Evolutionary conservation across 2,888 invertebrate species (phyloP).

Genomic region (Orgyia antiqua): DNA sequence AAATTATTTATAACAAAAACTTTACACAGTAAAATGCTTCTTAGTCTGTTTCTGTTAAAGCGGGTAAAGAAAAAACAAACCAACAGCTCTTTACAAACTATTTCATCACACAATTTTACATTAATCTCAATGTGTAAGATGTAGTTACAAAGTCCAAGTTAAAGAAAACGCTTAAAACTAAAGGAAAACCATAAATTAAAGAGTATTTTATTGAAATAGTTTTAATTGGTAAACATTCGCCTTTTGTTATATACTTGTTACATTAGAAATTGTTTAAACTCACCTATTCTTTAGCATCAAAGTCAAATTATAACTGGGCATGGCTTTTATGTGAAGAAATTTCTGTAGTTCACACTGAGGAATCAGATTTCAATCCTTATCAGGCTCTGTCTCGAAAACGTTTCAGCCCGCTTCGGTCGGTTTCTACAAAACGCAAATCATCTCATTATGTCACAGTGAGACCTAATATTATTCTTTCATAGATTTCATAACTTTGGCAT

Average conservation of each 20-base stretch:
- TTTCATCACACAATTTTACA: too few species aligned
- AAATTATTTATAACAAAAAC: too few species aligned
- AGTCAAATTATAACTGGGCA: slow-evolving; percentile 36
- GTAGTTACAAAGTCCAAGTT: slow-evolving; percentile 48
- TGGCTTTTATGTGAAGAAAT: slow-evolving; percentile 35
- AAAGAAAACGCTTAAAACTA: slow-evolving; percentile 2
- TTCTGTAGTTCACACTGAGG: slow-evolving; percentile 34
- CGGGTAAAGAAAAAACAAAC: too few species aligned
- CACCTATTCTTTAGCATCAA: slow-evolving; percentile 47
- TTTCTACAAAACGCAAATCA: slow-evolving; percentile 68
- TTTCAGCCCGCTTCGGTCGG: slow-evolving; percentile 63
- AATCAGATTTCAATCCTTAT: slow-evolving; percentile 28
- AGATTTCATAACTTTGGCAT: too few species aligned
- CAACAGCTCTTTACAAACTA: too few species aligned
- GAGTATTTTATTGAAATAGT: slow-evolving; percentile 10
- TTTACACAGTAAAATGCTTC: too few species aligned
- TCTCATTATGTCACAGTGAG: slow-evolving; percentile 56
- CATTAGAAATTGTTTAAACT: slow-evolving; percentile 38
- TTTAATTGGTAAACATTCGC: slow-evolving; percentile 37
- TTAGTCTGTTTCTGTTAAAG: too few species aligned
- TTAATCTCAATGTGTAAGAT: too few species aligned
- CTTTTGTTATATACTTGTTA: slow-evolving; percentile 14
- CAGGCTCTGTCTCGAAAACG: slow-evolving; percentile 30
- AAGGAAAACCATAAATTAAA: slow-evolving; percentile 29
- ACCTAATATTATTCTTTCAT: slow-evolving; percentile 29